Conservation (phyloP, 2,888 invertebrate genomes). For the Portevinia maculata region DNA sequence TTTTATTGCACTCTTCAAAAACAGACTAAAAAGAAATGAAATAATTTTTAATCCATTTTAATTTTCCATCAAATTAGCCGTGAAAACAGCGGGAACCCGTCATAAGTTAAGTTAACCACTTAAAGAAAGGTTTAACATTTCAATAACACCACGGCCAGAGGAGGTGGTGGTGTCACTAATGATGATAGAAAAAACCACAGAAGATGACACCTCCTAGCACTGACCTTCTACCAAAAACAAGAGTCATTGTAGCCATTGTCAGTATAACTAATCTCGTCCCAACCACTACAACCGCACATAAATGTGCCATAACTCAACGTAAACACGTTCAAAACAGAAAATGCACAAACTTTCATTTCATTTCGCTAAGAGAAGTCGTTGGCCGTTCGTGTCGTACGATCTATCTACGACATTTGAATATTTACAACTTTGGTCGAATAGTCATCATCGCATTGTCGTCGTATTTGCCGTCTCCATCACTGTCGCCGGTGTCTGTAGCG, state of each 20-base stretch:
- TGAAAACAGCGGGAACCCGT: conserved; percentile 38
- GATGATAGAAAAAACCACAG: conserved; percentile 2
- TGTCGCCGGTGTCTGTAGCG: background rate
- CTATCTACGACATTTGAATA: conserved; percentile 62
- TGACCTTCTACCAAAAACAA: conserved; percentile 66
- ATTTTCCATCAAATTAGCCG: conserved; percentile 37
- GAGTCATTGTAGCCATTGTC: conserved; percentile 59
- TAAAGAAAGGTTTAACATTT: conserved; percentile 3
- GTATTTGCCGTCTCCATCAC: background rate
- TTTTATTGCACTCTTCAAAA: conserved; percentile 26
- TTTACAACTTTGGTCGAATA: conserved; percentile 49
- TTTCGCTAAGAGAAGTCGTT: conserved; percentile 62
- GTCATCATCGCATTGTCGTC: conserved; percentile 26
- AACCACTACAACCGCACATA: conserved; percentile 7
- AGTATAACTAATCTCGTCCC: background rate
- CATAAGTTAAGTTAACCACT: background rate
- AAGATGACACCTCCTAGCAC: conserved; percentile 63
- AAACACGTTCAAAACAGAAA: conserved; percentile 29
- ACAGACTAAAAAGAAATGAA: conserved; percentile 8
- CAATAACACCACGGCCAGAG: conserved; percentile 8
- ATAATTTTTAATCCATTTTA: conserved; percentile 26
- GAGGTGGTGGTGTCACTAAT: background rate
- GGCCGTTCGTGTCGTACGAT: conserved; percentile 49
- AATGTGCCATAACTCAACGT: conserved; percentile 39
- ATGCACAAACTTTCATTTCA: conserved; percentile 57